Evolutionary conservation across 2,797 vertebrate genomes (phyloP).

Genomic region (Microhierax caerulescens): DNA sequence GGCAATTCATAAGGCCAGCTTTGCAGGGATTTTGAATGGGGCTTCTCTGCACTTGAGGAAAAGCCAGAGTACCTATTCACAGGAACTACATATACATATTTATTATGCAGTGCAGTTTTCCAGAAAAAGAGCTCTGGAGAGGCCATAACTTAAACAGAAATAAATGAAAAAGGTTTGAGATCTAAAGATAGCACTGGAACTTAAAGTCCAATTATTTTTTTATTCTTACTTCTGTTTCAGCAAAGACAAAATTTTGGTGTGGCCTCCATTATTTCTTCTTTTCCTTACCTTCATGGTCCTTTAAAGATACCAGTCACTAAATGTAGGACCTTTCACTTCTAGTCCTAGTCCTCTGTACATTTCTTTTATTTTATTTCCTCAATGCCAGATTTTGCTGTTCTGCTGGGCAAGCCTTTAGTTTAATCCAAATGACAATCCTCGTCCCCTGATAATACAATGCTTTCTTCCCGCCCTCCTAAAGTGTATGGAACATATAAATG

Average conservation of each 20-base stretch:
- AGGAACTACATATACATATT: neutral
- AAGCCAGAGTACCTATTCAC: neutral
- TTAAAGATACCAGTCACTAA: constrained; percentile 35
- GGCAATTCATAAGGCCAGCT: neutral
- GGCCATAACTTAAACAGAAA: neutral
- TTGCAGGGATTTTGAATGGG: neutral
- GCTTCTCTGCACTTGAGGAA: neutral
- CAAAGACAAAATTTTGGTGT: constrained; percentile 3
- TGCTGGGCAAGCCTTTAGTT: constrained; percentile 51
- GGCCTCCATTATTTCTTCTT: neutral
- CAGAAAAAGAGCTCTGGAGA: neutral
- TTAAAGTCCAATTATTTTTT: neutral
- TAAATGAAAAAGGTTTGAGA: neutral
- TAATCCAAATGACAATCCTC: constrained; percentile 48
- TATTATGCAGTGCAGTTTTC: neutral
- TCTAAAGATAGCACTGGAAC: neutral
- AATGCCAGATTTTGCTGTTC: constrained; percentile 47
- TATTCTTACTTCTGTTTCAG: neutral
- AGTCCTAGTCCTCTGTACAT: constrained; percentile 10
- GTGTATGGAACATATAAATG: constrained; percentile 33
- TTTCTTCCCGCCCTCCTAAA: constrained; percentile 39
- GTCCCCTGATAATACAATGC: constrained; percentile 36
- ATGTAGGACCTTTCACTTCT: constrained; percentile 22
- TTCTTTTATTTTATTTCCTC: constrained; percentile 34
- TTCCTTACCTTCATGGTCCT: constrained; percentile 39